phyloP scores from a whole-genome alignment of 2,888 invertebrate species.

The Diaprepes abbreviatus region DNA sequence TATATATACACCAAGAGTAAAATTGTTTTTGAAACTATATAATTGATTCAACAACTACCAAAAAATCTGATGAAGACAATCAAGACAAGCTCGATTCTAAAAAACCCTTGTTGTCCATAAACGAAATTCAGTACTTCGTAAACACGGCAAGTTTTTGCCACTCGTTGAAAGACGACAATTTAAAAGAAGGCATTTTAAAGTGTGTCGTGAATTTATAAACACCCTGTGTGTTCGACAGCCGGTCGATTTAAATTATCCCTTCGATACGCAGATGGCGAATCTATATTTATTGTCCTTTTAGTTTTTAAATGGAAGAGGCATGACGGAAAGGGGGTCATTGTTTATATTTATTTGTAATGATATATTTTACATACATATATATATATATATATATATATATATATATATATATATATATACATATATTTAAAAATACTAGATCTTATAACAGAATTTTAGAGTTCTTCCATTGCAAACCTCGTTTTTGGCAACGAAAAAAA shows the following conservation, averaged over 20 bases:
- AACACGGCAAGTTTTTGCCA: slow-evolving; percentile 12
- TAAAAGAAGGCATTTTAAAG: slow-evolving; percentile 56
- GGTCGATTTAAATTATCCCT: slow-evolving; percentile 56
- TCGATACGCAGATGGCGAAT: slow-evolving; percentile 54
- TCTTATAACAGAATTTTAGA: too few species aligned
- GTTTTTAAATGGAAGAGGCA: slow-evolving; percentile 4
- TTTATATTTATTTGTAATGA: slow-evolving; percentile 4
- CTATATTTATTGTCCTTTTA: slow-evolving; percentile 55
- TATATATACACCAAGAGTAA: too few species aligned
- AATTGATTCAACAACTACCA: too few species aligned
- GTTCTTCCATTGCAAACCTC: too few species aligned
- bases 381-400: too few species aligned
- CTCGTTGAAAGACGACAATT: slow-evolving; percentile 12
- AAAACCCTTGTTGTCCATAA: slow-evolving; percentile 8
- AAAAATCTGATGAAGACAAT: slow-evolving; percentile 3
- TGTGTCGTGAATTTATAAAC: slow-evolving; percentile 64
- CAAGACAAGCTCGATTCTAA: background rate
- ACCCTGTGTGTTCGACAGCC: slow-evolving; percentile 52
- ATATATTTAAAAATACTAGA: too few species aligned
- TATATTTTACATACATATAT: too few species aligned
- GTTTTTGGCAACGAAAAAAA: too few species aligned
- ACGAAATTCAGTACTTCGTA: slow-evolving; percentile 9
- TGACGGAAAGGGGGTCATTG: background rate
- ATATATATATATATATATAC: too few species aligned
- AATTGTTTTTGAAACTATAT: too few species aligned